Evolutionary conservation across 2,797 vertebrate genomes (phyloP), one percentile per base, ranked within the genome.

Genomic region (Microctenopoma steveboyesi): DNA sequence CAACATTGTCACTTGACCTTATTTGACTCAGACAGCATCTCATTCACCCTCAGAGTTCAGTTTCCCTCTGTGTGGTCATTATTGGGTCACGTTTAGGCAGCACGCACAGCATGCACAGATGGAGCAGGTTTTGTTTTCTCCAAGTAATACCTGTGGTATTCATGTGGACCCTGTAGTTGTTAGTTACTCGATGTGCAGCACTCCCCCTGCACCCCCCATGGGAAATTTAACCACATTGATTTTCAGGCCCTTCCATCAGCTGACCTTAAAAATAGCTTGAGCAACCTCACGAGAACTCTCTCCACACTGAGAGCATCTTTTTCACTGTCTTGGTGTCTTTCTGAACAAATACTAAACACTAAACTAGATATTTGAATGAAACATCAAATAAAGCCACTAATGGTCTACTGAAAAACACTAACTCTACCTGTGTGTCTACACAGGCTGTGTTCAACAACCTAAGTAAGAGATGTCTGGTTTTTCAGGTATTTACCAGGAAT

Each of bases 191-290:
- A 85, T 87, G 86, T 83, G 86, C 74, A 76, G 73, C 74, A 27
- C 69, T 77, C 51, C 51, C 51, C 11, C 48, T 10, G 1, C 40
- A 14, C 30, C 57, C 64, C 86, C 66, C 81, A 5, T 60, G 82
- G 88, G 85, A 90, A 89, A 91, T 88, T 76, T 82, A 75, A 56
- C 74, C 64, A 53, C 78, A 86, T 72, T 33, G 72, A 86, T 89
- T 88, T 88, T 72, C 64, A 69, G 62, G 73, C 46, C 70, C 69
- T 43, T 86, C 74, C 63, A 79, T 86, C 81, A 81, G 79, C 66
- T 76, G 66, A 81, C 68, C 57, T 83, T 55, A 62, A 78, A 76
- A 48, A 64, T 62, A 71, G 67, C 52, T 60, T 25, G 47, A 70
- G 70, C 63, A 54, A 83, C 68, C 48, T 76, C 15, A 4, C 15